Conservation (phyloP, 2,113 vertebrate species). For the Delphinapterus leucas region DNA sequence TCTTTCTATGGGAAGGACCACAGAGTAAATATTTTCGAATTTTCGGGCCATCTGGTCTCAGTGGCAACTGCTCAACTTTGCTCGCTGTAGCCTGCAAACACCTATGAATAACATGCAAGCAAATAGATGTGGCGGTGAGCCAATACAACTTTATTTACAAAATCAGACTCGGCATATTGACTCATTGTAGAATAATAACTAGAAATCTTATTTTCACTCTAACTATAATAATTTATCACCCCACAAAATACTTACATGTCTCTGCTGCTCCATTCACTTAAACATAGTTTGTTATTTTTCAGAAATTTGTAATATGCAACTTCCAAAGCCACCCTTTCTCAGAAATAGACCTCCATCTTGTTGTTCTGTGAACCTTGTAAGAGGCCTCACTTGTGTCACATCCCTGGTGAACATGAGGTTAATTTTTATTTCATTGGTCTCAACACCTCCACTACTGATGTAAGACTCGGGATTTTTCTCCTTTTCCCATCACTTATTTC, state of each 20-base stretch:
- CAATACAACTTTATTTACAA: neutral
- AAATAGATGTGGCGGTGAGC: neutral
- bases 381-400: neutral
- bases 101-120: fast-evolving
- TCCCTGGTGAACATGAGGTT: neutral
- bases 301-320: neutral
- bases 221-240: neutral
- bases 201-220: neutral
- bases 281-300: neutral
- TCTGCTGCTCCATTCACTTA: neutral
- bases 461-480: fast-evolving
- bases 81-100: neutral
- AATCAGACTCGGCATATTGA: neutral
- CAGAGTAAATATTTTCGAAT: neutral
- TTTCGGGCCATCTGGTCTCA: neutral
- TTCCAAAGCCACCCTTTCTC: neutral
- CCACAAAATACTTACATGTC: neutral
- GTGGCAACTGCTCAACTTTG: neutral
- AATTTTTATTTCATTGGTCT: neutral
- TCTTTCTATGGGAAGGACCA: neutral
- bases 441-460: neutral
- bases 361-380: neutral
- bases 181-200: neutral
- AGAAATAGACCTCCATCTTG: fast-evolving
- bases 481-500: neutral